phyloP scores from a whole-genome alignment of 1,140 invertebrate species.

The Drosophila truncata region DNA sequence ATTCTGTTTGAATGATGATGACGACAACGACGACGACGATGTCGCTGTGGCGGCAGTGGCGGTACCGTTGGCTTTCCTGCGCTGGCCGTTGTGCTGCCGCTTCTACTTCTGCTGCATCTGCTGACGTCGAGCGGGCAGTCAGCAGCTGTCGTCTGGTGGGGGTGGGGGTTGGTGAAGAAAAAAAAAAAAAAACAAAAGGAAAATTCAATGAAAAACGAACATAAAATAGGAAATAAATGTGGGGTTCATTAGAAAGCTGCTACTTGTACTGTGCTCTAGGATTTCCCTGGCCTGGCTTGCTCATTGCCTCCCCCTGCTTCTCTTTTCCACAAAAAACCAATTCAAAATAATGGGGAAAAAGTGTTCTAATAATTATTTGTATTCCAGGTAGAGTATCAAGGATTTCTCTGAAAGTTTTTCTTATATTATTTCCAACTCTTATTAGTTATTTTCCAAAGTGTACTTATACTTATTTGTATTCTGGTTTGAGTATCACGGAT shows the following conservation, averaged over 20 bases:
- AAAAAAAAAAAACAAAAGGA: too few species aligned
- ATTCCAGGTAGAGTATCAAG: background rate
- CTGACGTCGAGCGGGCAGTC: constrained; percentile 46
- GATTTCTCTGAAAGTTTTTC: background rate
- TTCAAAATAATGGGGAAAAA: background rate
- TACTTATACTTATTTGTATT: too few species aligned
- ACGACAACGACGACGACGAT: too few species aligned
- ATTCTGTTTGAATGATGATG: constrained; percentile 10
- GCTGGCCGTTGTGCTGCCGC: constrained; percentile 64
- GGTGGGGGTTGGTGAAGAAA: too few species aligned
- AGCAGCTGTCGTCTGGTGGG: constrained; percentile 67
- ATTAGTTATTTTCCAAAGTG: too few species aligned
- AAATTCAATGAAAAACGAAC: background rate
- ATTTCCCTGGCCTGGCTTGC: background rate
- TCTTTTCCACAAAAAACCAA: background rate
- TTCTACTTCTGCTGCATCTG: constrained; percentile 27
- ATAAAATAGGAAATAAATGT: background rate
- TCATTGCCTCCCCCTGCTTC: background rate
- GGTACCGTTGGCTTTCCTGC: constrained; percentile 33
- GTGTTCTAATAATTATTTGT: background rate
- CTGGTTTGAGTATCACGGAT: too few species aligned
- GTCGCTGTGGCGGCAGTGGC: constrained; percentile 21
- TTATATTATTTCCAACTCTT: too few species aligned
- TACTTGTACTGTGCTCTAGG: background rate
- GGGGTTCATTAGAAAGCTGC: background rate